Evolutionary conservation across 2,888 invertebrate species (phyloP).

Genomic region (Galeruca laticollis): DNA sequence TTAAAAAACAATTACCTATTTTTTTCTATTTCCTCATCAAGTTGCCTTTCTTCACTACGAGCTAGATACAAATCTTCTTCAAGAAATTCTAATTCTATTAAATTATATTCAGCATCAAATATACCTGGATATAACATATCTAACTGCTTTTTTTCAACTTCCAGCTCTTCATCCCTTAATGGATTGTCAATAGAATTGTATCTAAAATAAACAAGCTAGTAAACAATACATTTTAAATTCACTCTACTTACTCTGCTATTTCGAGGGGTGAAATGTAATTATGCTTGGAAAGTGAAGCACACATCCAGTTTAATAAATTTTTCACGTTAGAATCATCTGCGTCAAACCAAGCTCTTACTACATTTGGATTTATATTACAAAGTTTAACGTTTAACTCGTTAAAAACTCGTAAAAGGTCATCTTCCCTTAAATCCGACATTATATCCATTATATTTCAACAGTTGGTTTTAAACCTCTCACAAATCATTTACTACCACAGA

Average conservation of each 20-base stretch:
- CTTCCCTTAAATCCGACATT: conserved; percentile 49
- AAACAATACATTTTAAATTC: not conserved
- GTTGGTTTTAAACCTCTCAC: not conserved
- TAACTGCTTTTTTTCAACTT: conserved; percentile 47
- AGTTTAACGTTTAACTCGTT: conserved; percentile 51
- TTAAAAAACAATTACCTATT: conserved; percentile 30
- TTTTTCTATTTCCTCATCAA: conserved; percentile 38
- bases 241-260: conserved; percentile 46
- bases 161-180: conserved; percentile 43
- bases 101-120: conserved; percentile 53
- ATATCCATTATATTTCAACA: not conserved
- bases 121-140: conserved; percentile 53
- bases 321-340: conserved; percentile 55
- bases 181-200: conserved; percentile 42
- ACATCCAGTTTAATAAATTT: conserved; percentile 59
- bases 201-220: conserved; percentile 40
- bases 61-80: conserved; percentile 53
- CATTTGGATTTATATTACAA: conserved; percentile 51
- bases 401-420: conserved; percentile 51
- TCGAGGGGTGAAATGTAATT: conserved; percentile 56
- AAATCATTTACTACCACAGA: no score
- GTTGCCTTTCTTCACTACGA: conserved; percentile 46
- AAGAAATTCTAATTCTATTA: conserved; percentile 52
- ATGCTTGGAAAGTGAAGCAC: conserved; percentile 51
- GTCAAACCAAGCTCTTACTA: conserved; percentile 61